Percentiles rank a stretch among this genome's conserved stretches.
phyloP scores from a whole-genome alignment of 1,140 invertebrate species.

The Brachionus angularis region DNA sequence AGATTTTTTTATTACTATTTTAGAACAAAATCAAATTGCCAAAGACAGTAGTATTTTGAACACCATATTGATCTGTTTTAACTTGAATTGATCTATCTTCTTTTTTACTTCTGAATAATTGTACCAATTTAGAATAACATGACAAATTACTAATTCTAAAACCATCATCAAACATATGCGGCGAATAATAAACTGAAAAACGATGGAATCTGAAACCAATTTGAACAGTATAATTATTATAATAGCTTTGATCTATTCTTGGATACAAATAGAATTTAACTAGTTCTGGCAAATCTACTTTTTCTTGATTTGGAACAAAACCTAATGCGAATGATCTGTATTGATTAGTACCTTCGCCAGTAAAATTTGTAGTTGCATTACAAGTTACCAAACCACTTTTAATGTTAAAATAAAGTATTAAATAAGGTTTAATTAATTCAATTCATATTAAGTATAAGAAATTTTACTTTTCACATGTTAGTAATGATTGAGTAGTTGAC shows the following conservation, averaged over 20 bases:
- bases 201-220: constrained; percentile 31
- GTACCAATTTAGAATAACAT: constrained; percentile 8
- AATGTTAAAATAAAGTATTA: not conserved
- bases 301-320: constrained; percentile 36
- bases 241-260: not conserved
- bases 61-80: not conserved
- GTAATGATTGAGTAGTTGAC: too few relatives aligned
- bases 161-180: constrained; percentile 27
- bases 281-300: constrained; percentile 16
- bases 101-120: constrained; percentile 1
- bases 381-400: constrained; percentile 6
- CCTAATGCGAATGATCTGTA: not conserved
- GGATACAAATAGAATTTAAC: constrained; percentile 41
- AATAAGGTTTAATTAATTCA: too few relatives aligned
- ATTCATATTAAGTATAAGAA: too few relatives aligned
- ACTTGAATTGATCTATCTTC: not conserved
- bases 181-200: constrained; percentile 35
- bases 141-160: constrained; percentile 20
- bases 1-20: not conserved
- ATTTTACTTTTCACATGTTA: too few relatives aligned
- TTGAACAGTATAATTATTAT: constrained; percentile 32
- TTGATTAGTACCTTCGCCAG: constrained; percentile 17
- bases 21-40: not conserved
- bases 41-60: constrained; percentile 20
- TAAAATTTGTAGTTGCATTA: not conserved